These are phyloP conservation scores for Zeugodacus cucurbitae DNA, from an alignment of 1,140 invertebrate genomes.

Conservation along the genomic window DNA sequence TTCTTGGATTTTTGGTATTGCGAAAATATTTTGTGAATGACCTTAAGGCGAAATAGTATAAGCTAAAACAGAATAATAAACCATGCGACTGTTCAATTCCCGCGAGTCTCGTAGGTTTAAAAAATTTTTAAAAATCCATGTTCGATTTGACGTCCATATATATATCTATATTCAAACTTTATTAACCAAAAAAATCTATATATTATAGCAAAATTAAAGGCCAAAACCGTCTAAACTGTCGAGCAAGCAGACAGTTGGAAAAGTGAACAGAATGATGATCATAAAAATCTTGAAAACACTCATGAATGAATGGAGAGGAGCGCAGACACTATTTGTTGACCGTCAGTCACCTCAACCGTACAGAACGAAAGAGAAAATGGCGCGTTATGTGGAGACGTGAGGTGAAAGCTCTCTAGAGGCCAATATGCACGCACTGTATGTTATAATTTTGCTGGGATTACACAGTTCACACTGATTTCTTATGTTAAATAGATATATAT, in stretches of 20 bases:
- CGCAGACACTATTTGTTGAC: slow-evolving; percentile 23
- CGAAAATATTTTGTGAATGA: too few relatives aligned
- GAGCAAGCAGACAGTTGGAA: neutral
- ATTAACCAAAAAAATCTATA: neutral
- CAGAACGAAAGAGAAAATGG: neutral
- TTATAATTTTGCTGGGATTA: neutral
- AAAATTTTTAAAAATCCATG: too few relatives aligned
- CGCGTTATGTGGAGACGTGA: neutral
- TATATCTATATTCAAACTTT: neutral
- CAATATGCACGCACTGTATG: neutral
- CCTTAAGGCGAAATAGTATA: too few relatives aligned
- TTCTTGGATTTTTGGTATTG: too few relatives aligned
- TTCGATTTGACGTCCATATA: neutral
- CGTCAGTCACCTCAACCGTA: slow-evolving; percentile 7
- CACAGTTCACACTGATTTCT: neutral
- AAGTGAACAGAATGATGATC: neutral
- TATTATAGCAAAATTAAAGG: neutral
- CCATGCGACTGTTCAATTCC: too few relatives aligned
- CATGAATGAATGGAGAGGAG: neutral
- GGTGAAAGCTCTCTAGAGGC: neutral
- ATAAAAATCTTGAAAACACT: neutral
- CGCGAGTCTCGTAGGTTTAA: too few relatives aligned
- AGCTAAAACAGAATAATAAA: too few relatives aligned
- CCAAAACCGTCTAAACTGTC: neutral
- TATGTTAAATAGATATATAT: neutral